A percentile compares a stretch with the other conserved stretches of the same genome.
These are phyloP conservation scores for Tortrix viridana DNA, from an alignment of 2,888 invertebrate species.

Conservation along the genomic window DNA sequence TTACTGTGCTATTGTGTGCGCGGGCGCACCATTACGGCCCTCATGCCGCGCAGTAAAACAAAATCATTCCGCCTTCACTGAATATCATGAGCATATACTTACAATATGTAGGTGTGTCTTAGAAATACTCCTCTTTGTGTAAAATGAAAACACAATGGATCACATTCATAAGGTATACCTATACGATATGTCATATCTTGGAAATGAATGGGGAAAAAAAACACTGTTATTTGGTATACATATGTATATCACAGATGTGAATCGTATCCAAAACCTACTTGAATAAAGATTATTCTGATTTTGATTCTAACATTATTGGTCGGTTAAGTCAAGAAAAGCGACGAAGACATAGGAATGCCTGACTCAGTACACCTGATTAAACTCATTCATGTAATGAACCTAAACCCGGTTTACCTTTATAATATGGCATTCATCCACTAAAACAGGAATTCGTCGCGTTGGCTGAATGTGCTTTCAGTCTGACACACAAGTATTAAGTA, in stretches of 20 bases:
- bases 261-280: too few relatives aligned
- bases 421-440: constrained; percentile 1
- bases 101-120: too few relatives aligned
- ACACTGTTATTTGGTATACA: too few relatives aligned
- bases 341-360: constrained; percentile 22
- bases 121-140: too few relatives aligned
- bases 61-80: constrained; percentile 36
- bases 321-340: not conserved
- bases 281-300: too few relatives aligned
- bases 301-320: not conserved
- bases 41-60: constrained; percentile 39
- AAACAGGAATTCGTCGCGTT: constrained; percentile 2
- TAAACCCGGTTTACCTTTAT: not conserved
- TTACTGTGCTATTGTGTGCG: constrained; percentile 79
- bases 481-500: constrained; percentile 8
- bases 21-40: constrained; percentile 57
- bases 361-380: constrained; percentile 6
- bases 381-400: constrained; percentile 10
- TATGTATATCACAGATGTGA: too few relatives aligned
- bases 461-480: constrained; percentile 7
- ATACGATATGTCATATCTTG: too few relatives aligned
- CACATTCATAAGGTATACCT: too few relatives aligned
- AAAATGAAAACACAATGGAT: too few relatives aligned
- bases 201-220: too few relatives aligned
- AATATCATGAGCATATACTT: constrained; percentile 27